phyloP scores from a whole-genome alignment of 2,113 vertebrate genomes.

The Macquaria ambigua region DNA sequence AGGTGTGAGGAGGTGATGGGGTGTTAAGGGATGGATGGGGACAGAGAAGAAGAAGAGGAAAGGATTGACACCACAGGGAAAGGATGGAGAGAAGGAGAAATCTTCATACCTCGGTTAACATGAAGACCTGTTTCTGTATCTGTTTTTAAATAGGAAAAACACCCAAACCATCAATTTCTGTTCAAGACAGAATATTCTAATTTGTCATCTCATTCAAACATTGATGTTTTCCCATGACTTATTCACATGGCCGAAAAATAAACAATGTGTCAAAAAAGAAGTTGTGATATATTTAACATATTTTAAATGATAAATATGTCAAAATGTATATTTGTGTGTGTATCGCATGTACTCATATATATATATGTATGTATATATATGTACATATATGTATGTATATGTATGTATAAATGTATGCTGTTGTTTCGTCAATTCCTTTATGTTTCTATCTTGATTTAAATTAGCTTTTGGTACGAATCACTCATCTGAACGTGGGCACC shows the following conservation, averaged over 20 bases:
- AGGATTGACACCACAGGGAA: background rate
- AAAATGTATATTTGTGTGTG: background rate
- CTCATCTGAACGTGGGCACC: constrained; percentile 3
- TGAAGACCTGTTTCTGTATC: background rate
- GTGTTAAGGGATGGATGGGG: background rate
- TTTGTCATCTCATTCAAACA: background rate
- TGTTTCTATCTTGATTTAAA: constrained; percentile 5
- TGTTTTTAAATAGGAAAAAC: too few relatives aligned
- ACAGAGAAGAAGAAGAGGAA: background rate
- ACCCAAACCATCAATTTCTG: background rate
- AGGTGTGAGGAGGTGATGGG: constrained; percentile 1
- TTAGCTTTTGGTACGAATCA: constrained; percentile 9
- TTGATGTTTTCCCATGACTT: background rate
- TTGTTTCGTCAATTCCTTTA: background rate
- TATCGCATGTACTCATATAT: background rate
- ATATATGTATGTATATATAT: too few relatives aligned
- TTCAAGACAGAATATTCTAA: background rate
- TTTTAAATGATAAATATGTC: background rate
- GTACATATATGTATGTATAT: too few relatives aligned
- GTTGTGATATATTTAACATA: background rate
- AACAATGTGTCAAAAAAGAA: background rate
- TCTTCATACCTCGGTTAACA: background rate
- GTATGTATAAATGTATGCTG: background rate
- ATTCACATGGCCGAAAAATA: background rate
- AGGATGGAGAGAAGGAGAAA: background rate